phyloP scores from a whole-genome alignment of 1,140 invertebrate genomes.

The Arctopsyche grandis region DNA sequence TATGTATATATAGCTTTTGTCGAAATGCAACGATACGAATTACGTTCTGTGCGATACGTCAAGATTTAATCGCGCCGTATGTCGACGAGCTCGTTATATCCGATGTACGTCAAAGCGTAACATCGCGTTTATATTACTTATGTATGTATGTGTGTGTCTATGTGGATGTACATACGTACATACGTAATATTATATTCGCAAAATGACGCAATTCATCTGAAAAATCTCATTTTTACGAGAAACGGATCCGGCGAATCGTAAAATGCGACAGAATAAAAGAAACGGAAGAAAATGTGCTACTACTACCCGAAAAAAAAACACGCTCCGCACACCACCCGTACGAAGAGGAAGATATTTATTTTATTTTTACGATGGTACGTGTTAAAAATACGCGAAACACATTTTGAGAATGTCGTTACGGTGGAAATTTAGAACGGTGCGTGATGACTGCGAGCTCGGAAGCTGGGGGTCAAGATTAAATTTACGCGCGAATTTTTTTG shows the following conservation, averaged over 20 bases:
- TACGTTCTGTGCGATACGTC: neutral
- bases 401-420: no score
- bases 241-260: conserved; percentile 11
- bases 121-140: no score
- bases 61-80: neutral
- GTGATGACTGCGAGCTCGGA: no score
- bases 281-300: neutral
- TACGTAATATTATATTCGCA: neutral
- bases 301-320: neutral
- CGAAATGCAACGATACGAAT: neutral
- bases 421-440: no score
- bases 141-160: neutral
- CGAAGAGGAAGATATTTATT: neutral
- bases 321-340: neutral
- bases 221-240: conserved; percentile 21
- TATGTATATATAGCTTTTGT: neutral
- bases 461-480: no score
- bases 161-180: no score
- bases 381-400: neutral
- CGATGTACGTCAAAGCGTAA: neutral
- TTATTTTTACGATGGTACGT: neutral
- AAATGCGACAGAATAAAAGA: neutral
- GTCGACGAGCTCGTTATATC: conserved; percentile 13
- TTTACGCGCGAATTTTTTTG: no score
- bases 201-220: conserved; percentile 22